Evolutionary conservation across 2,888 invertebrate genomes (phyloP).

Genomic region (Orgyia antiqua): DNA sequence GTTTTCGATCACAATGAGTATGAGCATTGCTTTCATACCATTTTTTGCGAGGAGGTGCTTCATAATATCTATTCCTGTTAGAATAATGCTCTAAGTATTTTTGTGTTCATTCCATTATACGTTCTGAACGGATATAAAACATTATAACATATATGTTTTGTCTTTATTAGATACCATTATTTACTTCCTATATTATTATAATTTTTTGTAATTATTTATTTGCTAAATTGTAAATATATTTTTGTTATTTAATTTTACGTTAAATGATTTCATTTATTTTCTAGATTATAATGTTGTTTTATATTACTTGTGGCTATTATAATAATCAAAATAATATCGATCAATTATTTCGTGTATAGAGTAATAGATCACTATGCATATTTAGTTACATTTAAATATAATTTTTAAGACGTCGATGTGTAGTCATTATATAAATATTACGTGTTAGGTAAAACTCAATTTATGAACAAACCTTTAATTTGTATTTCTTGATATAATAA

Average conservation of each 20-base stretch:
- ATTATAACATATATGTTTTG: constrained; percentile 31
- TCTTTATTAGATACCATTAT: constrained; percentile 42
- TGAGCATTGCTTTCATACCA: too few relatives aligned
- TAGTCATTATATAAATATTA: constrained; percentile 71
- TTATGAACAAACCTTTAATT: constrained; percentile 56
- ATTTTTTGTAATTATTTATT: constrained; percentile 70
- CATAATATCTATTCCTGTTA: too few relatives aligned
- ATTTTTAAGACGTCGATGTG: constrained; percentile 42
- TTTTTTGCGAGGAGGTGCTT: too few relatives aligned
- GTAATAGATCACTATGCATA: constrained; percentile 31
- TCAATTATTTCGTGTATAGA: constrained; percentile 25
- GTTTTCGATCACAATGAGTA: too few relatives aligned
- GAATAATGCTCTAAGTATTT: too few relatives aligned
- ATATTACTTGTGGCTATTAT: constrained; percentile 23
- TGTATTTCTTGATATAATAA: constrained; percentile 31
- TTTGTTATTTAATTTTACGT: constrained; percentile 77
- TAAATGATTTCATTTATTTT: constrained; percentile 49
- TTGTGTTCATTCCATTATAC: constrained; percentile 51
- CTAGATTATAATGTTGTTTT: constrained; percentile 38
- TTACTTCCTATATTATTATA: constrained; percentile 28
- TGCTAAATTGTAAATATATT: constrained; percentile 73
- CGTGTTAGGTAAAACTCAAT: constrained; percentile 47
- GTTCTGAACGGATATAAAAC: constrained; percentile 35
- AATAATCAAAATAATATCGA: constrained; percentile 19
- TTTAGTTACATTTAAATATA: constrained; percentile 35